Conservation (phyloP, 30 jellyfish, hydroid and myxozoan genomes). For the Aurelia sp. region DNA sequence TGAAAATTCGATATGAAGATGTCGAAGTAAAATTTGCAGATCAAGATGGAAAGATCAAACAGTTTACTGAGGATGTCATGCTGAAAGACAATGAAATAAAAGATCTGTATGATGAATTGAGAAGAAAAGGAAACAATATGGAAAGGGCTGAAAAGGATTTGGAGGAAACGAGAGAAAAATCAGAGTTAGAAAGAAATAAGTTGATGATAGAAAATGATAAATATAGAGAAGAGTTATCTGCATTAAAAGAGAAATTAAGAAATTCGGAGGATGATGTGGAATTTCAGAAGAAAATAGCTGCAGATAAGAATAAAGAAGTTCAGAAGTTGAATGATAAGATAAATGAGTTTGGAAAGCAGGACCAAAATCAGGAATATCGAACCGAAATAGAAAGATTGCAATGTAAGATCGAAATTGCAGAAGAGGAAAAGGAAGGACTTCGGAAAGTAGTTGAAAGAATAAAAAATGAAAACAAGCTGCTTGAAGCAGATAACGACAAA, state of each 20-base stretch:
- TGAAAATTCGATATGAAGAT: constrained; percentile 40
- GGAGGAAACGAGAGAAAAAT: too few relatives aligned
- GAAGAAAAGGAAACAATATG: neutral
- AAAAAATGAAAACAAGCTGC: neutral
- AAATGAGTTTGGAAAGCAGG: neutral
- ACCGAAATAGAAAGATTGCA: neutral
- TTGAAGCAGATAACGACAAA: neutral
- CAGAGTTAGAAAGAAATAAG: neutral
- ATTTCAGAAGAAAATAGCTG: neutral
- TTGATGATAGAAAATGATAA: neutral
- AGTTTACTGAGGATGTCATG: neutral
- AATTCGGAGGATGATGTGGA: neutral
- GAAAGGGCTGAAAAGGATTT: neutral
- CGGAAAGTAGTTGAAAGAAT: neutral
- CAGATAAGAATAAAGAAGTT: neutral
- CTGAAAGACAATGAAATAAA: constrained; percentile 15
- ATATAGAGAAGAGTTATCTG: neutral
- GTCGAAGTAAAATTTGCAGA: constrained; percentile 29
- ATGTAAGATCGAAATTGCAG: neutral
- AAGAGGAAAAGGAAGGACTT: neutral
- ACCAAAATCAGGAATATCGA: neutral
- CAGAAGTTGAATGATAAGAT: neutral
- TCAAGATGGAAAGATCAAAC: constrained; percentile 13
- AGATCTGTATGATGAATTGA: neutral
- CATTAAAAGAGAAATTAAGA: neutral